Evolutionary conservation across 2,888 invertebrate genomes (phyloP).

Genomic region (Micoletzkya japonica): DNA sequence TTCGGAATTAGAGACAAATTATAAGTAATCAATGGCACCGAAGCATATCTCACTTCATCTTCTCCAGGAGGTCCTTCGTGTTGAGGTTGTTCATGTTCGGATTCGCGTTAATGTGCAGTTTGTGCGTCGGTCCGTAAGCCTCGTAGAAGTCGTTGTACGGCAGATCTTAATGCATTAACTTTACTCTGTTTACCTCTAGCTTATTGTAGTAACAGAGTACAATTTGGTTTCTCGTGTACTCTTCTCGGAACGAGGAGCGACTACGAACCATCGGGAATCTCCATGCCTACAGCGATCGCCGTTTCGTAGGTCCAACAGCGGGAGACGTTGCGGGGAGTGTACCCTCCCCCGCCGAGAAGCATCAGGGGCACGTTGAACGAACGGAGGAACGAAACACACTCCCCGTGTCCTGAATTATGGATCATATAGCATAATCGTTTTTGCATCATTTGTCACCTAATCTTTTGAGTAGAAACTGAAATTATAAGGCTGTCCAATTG

Average conservation of each 20-base stretch:
- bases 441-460: too few relatives aligned
- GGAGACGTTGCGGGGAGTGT: slow-evolving; percentile 59
- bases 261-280: slow-evolving; percentile 47
- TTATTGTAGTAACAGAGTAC: background rate
- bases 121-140: slow-evolving; percentile 59
- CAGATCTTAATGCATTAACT: slow-evolving; percentile 37
- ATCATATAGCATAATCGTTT: background rate
- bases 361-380: slow-evolving; percentile 93
- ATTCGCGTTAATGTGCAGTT: slow-evolving; percentile 57
- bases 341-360: slow-evolving; percentile 93
- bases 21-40: background rate
- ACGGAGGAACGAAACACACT: slow-evolving; percentile 96
- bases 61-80: slow-evolving; percentile 43
- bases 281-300: slow-evolving; percentile 68
- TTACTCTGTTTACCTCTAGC: too few relatives aligned
- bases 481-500: too few relatives aligned
- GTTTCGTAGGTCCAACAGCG: slow-evolving; percentile 98
- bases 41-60: slow-evolving; percentile 39
- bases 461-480: too few relatives aligned
- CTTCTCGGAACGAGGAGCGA: background rate
- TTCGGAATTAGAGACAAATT: background rate
- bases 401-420: slow-evolving; percentile 67
- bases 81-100: slow-evolving; percentile 49
- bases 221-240: background rate
- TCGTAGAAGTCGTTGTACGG: slow-evolving; percentile 60